Evolutionary conservation across 2,113 vertebrate species (phyloP).

Genomic region (Brachyhypopomus occidentalis): DNA sequence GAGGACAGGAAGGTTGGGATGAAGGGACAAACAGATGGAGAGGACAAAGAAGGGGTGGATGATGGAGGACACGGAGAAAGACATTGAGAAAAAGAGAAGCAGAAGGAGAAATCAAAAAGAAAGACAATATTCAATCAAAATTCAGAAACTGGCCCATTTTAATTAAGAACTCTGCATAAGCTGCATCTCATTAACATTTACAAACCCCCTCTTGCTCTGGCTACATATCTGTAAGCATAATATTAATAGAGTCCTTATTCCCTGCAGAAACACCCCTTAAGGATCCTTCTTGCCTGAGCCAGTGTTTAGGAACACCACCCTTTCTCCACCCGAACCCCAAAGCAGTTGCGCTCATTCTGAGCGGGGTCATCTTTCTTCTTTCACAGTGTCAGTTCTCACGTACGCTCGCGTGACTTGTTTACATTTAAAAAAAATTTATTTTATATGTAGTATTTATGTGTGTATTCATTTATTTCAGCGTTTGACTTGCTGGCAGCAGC

Average conservation of each 20-base stretch:
- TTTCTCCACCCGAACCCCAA: not conserved
- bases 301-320: not conserved
- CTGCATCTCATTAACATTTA: conserved; percentile 44
- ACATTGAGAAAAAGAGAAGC: not conserved
- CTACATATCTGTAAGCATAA: conserved; percentile 14
- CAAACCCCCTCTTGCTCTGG: not conserved
- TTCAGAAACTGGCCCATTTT: conserved; percentile 20
- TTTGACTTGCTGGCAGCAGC: not conserved
- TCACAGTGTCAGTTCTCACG: not conserved
- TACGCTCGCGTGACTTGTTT: not conserved
- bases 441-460: too few relatives aligned
- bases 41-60: not conserved
- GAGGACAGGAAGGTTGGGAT: conserved; percentile 3
- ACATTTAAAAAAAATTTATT: too few relatives aligned
- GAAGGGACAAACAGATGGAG: not conserved
- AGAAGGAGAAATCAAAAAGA: not conserved
- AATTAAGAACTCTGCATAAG: conserved; percentile 30
- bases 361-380: not conserved
- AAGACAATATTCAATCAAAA: conserved; percentile 21
- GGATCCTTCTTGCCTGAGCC: not conserved
- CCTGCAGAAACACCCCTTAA: not conserved
- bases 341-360: not conserved
- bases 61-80: not conserved
- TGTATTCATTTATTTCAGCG: not conserved
- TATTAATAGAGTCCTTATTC: conserved; percentile 11